Percentiles rank a stretch among this genome's conserved stretches.
Conservation (phyloP, 2,797 vertebrate species). For the Sternotherus odoratus region DNA sequence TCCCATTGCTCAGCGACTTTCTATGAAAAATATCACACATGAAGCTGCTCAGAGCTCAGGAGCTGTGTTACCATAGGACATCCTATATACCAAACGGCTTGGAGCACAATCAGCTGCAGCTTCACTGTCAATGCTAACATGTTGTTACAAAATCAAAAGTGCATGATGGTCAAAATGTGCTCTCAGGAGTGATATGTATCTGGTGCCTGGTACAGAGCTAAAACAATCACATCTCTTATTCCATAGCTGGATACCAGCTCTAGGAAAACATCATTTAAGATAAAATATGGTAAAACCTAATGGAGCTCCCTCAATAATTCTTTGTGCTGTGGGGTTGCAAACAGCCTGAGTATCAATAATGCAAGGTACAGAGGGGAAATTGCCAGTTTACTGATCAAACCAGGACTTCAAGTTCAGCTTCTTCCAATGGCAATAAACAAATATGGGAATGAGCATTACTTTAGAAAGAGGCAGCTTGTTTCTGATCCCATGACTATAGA, state of each 20-base stretch:
- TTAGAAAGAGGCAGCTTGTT: neutral
- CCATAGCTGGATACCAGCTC: neutral
- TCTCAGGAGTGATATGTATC: neutral
- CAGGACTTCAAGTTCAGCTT: neutral
- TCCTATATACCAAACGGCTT: neutral
- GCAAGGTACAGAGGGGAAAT: neutral
- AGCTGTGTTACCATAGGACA: neutral
- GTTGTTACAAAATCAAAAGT: neutral
- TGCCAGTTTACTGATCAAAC: neutral
- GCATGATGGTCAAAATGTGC: neutral
- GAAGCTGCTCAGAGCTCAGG: too few relatives aligned
- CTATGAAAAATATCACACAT: too few relatives aligned
- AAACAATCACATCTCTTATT: constrained; percentile 11
- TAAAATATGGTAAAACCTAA: constrained; percentile 4
- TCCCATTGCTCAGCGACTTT: too few relatives aligned
- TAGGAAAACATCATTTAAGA: constrained; percentile 8
- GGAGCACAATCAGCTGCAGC: neutral
- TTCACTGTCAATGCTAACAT: neutral
- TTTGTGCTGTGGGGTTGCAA: neutral
- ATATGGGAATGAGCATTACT: neutral
- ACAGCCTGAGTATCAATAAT: neutral
- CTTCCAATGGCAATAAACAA: neutral
- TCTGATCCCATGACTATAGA: neutral
- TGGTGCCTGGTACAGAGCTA: neutral
- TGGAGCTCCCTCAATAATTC: constrained; percentile 22